These are phyloP conservation scores for Anguilla rostrata DNA, from an alignment of 2,113 vertebrate genomes.

Conservation along the genomic window DNA sequence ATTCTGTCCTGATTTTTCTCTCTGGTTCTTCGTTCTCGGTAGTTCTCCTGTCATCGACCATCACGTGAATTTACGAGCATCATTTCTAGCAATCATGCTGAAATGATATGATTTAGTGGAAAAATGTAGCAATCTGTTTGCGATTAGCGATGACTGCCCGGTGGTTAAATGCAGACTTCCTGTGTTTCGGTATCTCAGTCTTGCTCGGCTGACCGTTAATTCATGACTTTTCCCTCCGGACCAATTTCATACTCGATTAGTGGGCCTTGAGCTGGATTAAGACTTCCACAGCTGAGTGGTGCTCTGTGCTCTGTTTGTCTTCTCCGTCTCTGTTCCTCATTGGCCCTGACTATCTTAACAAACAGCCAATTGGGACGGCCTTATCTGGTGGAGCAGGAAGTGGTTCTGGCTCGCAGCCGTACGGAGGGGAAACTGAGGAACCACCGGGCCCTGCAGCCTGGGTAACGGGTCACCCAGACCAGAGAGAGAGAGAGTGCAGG, in stretches of 20 bases:
- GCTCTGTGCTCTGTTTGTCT: not conserved
- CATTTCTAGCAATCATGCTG: not conserved
- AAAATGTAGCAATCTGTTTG: not conserved
- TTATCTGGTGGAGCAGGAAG: conserved; percentile 15
- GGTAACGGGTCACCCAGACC: too few species aligned
- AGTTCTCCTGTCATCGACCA: not conserved
- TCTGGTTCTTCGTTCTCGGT: not conserved
- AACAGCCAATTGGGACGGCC: conserved; percentile 31
- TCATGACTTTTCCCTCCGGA: not conserved
- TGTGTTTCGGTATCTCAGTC: not conserved
- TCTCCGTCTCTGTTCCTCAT: conserved; percentile 11
- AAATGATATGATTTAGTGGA: not conserved
- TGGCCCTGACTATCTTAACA: conserved; percentile 24
- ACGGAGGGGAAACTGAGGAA: not conserved
- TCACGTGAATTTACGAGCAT: not conserved
- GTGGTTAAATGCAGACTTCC: not conserved
- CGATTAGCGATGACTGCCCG: not conserved
- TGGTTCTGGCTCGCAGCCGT: not conserved
- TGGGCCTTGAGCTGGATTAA: conserved; percentile 29
- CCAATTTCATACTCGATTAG: conserved; percentile 27
- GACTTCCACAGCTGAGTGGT: not conserved
- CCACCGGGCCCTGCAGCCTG: not conserved
- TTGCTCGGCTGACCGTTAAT: conserved; percentile 1
- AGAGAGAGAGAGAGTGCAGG: too few species aligned
- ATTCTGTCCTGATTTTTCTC: not conserved